A percentile compares a stretch with the other conserved stretches of the same genome.
Conservation (phyloP, 2,113 vertebrate genomes). For the Maccullochella peelii region DNA sequence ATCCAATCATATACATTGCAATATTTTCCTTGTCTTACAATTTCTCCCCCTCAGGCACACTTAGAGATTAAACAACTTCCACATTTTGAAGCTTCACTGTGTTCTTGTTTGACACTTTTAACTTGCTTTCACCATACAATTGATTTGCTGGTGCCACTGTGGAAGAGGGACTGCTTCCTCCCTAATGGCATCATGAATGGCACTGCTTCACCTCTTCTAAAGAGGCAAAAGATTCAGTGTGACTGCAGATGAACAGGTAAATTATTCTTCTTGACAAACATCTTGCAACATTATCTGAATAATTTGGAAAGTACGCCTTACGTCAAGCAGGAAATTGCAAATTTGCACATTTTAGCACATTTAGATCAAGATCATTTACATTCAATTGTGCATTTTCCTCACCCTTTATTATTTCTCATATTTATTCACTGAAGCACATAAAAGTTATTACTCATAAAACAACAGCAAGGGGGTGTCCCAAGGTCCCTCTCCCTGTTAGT, state of each 20-base stretch:
- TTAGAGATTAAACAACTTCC: slow-evolving; percentile 11
- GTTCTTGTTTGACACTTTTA: slow-evolving; percentile 14
- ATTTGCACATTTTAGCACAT: no score
- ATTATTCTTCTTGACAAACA: slow-evolving; percentile 8
- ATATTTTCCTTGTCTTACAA: slow-evolving; percentile 10
- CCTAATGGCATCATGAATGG: neutral
- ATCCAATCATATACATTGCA: neutral
- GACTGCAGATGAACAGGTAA: slow-evolving; percentile 15
- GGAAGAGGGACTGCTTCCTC: neutral
- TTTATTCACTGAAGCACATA: neutral
- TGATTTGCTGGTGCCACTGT: slow-evolving; percentile 10
- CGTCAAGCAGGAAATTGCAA: neutral
- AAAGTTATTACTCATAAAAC: neutral
- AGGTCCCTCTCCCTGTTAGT: neutral
- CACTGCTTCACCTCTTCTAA: neutral
- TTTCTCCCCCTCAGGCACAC: neutral
- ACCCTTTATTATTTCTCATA: neutral
- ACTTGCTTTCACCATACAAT: neutral
- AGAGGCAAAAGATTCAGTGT: neutral
- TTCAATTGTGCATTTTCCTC: neutral
- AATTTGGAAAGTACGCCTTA: neutral
- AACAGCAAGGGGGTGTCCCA: neutral
- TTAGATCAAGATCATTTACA: slow-evolving; percentile 1
- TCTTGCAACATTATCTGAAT: neutral
- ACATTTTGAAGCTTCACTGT: slow-evolving; percentile 12